phyloP scores from a whole-genome alignment of 1,140 invertebrate species.

The Diabrotica undecimpunctata region DNA sequence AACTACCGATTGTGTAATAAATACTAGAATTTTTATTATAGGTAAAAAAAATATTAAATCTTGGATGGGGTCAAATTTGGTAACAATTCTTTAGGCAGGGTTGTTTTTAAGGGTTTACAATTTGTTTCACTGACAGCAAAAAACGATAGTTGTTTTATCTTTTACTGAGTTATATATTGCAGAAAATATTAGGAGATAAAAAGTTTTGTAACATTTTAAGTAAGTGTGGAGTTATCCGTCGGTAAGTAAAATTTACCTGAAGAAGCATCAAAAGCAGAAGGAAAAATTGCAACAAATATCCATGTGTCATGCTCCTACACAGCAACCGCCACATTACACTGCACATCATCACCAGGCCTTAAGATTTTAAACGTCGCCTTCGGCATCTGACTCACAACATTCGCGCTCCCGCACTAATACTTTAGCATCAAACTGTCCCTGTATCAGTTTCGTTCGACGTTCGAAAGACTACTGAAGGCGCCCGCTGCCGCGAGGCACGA shows the following conservation, averaged over 20 bases:
- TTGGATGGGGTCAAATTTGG: too few species aligned
- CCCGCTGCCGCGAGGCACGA: conserved; percentile 40
- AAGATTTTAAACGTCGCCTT: conserved; percentile 16
- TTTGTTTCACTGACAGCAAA: too few species aligned
- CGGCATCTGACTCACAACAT: conserved; percentile 18
- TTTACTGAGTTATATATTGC: too few species aligned
- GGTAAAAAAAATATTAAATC: too few species aligned
- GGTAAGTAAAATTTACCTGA: conserved; percentile 40
- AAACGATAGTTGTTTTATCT: too few species aligned
- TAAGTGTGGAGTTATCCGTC: too few species aligned
- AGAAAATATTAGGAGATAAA: too few species aligned
- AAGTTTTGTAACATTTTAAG: too few species aligned
- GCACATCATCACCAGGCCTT: conserved; percentile 46
- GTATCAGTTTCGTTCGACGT: conserved; percentile 25
- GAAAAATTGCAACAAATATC: conserved; percentile 51
- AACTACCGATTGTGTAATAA: too few species aligned
- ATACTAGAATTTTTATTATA: too few species aligned
- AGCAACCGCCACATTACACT: conserved; percentile 51
- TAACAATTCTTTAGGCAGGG: too few species aligned
- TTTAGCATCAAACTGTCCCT: conserved; percentile 1
- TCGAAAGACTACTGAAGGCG: conserved; percentile 40
- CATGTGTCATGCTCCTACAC: conserved; percentile 51
- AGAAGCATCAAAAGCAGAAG: conserved; percentile 47
- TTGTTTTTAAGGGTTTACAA: too few species aligned
- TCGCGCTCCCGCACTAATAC: conserved; percentile 6